Conservation (phyloP, 2,113 vertebrate genomes). For the Seriola rivoliana region DNA sequence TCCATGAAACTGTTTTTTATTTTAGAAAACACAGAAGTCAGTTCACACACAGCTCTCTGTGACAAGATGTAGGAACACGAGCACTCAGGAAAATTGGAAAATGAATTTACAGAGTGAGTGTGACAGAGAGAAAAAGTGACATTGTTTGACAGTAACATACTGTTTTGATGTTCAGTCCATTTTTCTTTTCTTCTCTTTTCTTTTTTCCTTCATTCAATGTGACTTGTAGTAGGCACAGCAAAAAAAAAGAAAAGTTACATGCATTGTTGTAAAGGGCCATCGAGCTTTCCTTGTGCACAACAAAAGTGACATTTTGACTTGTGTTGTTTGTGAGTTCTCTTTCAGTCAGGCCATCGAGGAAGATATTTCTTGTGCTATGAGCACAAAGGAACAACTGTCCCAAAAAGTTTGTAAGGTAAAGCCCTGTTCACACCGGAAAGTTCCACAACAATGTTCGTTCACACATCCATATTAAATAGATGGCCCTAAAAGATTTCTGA, state of each 20-base stretch:
- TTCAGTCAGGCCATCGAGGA: background rate
- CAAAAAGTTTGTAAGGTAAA: background rate
- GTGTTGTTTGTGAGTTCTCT: background rate
- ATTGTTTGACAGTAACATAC: slow-evolving; percentile 25
- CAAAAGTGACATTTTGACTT: background rate
- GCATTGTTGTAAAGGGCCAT: background rate
- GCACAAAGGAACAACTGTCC: background rate
- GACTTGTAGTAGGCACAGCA: background rate
- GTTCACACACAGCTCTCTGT: slow-evolving; percentile 1
- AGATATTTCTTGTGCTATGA: background rate
- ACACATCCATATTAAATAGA: background rate
- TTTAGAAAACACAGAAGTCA: background rate
- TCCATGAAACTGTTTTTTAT: background rate
- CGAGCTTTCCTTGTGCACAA: background rate
- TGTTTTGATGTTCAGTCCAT: slow-evolving; percentile 13
- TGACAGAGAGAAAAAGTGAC: background rate
- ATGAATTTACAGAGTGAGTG: slow-evolving; percentile 1
- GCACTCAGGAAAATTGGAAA: slow-evolving; percentile 1
- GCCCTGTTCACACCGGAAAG: background rate
- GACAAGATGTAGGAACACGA: slow-evolving; percentile 16
- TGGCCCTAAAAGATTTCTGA: background rate
- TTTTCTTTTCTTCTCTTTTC: background rate
- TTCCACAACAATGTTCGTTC: no score
- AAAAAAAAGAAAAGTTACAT: background rate
- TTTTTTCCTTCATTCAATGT: background rate